Percentiles rank a stretch among this genome's conserved stretches.
phyloP scores from a whole-genome alignment of 2,113 vertebrate genomes.

The Turdus rufiventris region DNA sequence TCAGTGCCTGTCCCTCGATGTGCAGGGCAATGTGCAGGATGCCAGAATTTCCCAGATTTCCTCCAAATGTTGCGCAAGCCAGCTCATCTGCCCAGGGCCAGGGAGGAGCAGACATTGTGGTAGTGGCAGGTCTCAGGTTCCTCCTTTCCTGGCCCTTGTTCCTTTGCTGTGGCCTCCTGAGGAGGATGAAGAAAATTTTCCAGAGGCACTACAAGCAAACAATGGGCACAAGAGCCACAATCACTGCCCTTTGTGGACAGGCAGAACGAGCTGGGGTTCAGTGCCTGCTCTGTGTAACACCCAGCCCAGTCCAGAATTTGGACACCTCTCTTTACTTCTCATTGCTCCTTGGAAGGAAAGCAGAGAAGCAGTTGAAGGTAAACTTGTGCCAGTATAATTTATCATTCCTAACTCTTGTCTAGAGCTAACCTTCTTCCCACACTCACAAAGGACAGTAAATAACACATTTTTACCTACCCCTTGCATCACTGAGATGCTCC shows the following conservation, averaged over 20 bases:
- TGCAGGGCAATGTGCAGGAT: neutral
- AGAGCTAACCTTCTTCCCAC: neutral
- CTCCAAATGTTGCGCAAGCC: neutral
- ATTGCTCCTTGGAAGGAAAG: neutral
- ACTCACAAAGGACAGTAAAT: neutral
- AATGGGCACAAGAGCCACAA: neutral
- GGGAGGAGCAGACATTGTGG: accelerated
- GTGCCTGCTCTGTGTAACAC: neutral
- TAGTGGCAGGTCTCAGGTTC: neutral
- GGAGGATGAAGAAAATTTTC: neutral
- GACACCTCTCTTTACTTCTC: neutral
- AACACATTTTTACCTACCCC: neutral
- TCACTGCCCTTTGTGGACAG: neutral
- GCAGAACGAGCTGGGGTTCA: accelerated
- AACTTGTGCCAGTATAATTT: neutral
- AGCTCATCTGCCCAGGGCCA: neutral
- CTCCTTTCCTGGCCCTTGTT: neutral
- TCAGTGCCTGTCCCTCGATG: neutral
- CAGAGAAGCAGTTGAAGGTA: neutral
- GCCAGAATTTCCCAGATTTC: neutral
- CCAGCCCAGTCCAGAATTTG: too few relatives aligned
- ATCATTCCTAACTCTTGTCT: neutral
- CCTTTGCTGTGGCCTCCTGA: neutral
- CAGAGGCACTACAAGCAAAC: neutral
- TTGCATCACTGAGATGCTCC: neutral